These are phyloP conservation scores for Zonitis immaculata DNA, from an alignment of 2,888 invertebrate species.

Conservation along the genomic window DNA sequence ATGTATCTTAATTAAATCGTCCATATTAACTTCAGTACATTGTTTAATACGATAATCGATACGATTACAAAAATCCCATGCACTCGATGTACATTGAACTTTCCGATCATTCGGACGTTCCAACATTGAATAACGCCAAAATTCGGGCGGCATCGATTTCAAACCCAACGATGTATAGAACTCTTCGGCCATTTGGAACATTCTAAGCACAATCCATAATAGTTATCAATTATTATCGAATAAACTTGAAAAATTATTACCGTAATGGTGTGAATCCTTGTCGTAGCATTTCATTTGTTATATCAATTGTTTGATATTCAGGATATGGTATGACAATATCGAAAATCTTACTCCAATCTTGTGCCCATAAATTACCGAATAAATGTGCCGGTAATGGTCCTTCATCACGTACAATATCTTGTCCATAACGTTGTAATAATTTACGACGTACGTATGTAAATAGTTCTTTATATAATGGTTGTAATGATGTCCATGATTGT, in stretches of 20 bases:
- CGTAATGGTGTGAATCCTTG: slow-evolving; percentile 70
- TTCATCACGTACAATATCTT: slow-evolving; percentile 52
- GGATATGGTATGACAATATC: slow-evolving; percentile 74
- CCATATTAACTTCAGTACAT: slow-evolving; percentile 74
- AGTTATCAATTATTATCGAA: too few species aligned
- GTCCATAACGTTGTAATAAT: slow-evolving; percentile 50
- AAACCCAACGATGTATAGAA: slow-evolving; percentile 78
- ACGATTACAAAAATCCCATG: slow-evolving; percentile 84
- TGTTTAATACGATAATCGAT: slow-evolving; percentile 85
- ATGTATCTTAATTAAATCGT: slow-evolving; percentile 71
- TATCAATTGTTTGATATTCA: slow-evolving; percentile 64
- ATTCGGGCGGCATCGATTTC: slow-evolving; percentile 74
- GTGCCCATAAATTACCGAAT: slow-evolving; percentile 81
- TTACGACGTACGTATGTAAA: slow-evolving; percentile 76
- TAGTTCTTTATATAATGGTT: slow-evolving; percentile 74
- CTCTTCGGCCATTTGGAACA: slow-evolving; percentile 79
- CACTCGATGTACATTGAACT: slow-evolving; percentile 70
- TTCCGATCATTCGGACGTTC: slow-evolving; percentile 67
- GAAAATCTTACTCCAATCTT: slow-evolving; percentile 73
- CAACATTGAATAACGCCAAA: slow-evolving; percentile 79
- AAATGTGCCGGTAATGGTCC: slow-evolving; percentile 84
- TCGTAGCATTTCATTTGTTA: slow-evolving; percentile 71
- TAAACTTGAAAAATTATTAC: too few species aligned
- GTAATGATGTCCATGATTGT: slow-evolving; percentile 59
- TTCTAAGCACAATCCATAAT: slow-evolving; percentile 53